Base-by-base conservation (phyloP, 2,797 vertebrate species). In the Mormyrops attenuatus region DNA sequence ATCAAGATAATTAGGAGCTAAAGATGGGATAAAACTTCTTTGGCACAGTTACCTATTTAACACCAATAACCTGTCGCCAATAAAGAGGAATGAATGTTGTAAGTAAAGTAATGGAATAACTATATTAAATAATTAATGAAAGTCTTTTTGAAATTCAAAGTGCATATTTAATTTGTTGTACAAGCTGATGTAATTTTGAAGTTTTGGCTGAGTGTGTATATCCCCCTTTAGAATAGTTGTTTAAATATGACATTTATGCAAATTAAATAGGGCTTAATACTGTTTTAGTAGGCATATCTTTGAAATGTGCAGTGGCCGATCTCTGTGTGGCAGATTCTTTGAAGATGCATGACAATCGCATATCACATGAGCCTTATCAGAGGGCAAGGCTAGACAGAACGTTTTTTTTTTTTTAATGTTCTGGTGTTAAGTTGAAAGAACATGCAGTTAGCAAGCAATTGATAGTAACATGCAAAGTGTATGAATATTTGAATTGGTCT, bases 121-220 rank as follows among this genome's bases (percentile, higher is more conserved):
- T 53, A 86, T 55, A 86, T 17, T 30, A 86, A 50, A 86, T 38
- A 55, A 86, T 55, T n/a, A 82, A 86, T 86, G 47, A 86, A 53
- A 38, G 77, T 82, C 34, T 87, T 87, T 60, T 85, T 50, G 77
- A 82, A 63, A 44, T 63, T 87, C 52, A 87, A 85, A 85, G 49
- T 47, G 44, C 5, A 52, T 52, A 15, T 60, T 57, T 87, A 6
- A 26, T 60, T 60, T 87, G 30, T 87, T n/a, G 55, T 60, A 87
- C 49, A 85, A 41, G 85, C 30, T 87, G n/a, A 20, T 87, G 50
- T 87, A 38, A 87, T 41, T 57, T 44, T 87, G 13, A 6, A 57
- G 53, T 41, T 13, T 55, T 87, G 41, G 41, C 47, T 22, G 11
- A 11, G 30, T 22, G 17, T 87, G 6, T 38, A 41, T 87, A 57